Base-by-base conservation (phyloP, 2,113 vertebrate species). In the Carassius carassius region DNA sequence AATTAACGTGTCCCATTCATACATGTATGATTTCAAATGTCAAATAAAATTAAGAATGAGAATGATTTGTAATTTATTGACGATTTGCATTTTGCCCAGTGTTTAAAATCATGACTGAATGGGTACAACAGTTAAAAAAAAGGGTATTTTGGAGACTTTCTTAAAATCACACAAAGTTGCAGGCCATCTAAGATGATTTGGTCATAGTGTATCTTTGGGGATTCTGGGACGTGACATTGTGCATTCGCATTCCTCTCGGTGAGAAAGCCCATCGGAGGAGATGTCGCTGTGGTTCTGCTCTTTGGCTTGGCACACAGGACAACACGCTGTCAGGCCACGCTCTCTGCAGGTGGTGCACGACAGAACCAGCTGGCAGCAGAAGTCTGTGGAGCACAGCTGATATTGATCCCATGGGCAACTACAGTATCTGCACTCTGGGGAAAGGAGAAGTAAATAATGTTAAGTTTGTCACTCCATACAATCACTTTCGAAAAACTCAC, bases 181-280 rank as follows among this genome's bases (percentile, higher is more conserved):
- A 80, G 56, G 7, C 23, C 35, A 29, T 49, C n/a, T 62, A 25
- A 78, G 32, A 41, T 11, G n/a, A 47, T 44, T 44, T 41, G 23
- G 58, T 7, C 17, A 90, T 65, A 90, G 29, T 0, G 49, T 86
- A 85, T 98, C 96, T 82, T 90, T 92, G 0, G 97, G 97, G 49
- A 98, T 93, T 84, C 93, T 95, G 56, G 92, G 94, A 65, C 97
- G 93, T 14, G 87, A 91, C 10, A 92, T 91, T 0, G 98, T 99
- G 86, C 98, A 99, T 74, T 97, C 96, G 60, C 98, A 99, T 87
- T 97, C 96, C 88, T 99, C 97, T 90, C 94, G 98, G 72, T 92
- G 92, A 11, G 73, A 75, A 54, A 41, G 67, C 54, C 85, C 77
- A 5, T 88, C 12, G 14, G 78, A 67, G 47, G 85, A 41, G 1